Percentiles rank a stretch among this genome's conserved stretches.
Conservation (phyloP, 2,888 invertebrate genomes). For the Heteromurus nitidus region DNA sequence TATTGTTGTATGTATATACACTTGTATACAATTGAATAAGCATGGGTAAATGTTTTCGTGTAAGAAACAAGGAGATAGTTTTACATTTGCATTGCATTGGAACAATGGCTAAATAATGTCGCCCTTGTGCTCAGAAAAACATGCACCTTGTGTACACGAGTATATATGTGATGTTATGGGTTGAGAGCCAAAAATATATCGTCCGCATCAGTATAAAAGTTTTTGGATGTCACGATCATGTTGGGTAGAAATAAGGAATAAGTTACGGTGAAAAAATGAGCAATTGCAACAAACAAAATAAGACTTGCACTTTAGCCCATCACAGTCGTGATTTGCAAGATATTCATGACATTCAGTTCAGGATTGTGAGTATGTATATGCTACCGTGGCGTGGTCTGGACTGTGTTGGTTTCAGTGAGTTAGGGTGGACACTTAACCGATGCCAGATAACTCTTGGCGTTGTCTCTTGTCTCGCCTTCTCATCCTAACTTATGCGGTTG, state of each 20-base stretch:
- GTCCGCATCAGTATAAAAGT: background rate
- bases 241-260: constrained; percentile 3
- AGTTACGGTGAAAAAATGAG: constrained; percentile 6
- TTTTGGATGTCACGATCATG: constrained; percentile 26
- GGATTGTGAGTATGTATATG: too few relatives aligned
- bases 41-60: too few relatives aligned
- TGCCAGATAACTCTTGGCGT: constrained; percentile 35
- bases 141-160: too few relatives aligned
- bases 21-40: too few relatives aligned
- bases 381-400: constrained; percentile 8
- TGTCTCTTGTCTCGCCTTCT: background rate
- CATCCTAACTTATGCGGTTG: background rate
- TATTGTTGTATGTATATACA: too few relatives aligned
- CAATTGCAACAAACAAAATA: constrained; percentile 16
- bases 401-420: constrained; percentile 19
- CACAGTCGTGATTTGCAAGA: constrained; percentile 18
- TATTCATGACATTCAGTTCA: constrained; percentile 18
- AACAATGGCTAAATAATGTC: too few relatives aligned
- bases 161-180: too few relatives aligned
- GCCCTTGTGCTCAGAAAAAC: too few relatives aligned
- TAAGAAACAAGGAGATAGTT: too few relatives aligned
- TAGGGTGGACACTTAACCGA: constrained; percentile 40
- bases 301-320: background rate
- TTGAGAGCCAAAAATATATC: too few relatives aligned
- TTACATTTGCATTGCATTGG: too few relatives aligned